Conservation (phyloP, 2,113 vertebrate genomes). For the Jaculus jaculus region DNA sequence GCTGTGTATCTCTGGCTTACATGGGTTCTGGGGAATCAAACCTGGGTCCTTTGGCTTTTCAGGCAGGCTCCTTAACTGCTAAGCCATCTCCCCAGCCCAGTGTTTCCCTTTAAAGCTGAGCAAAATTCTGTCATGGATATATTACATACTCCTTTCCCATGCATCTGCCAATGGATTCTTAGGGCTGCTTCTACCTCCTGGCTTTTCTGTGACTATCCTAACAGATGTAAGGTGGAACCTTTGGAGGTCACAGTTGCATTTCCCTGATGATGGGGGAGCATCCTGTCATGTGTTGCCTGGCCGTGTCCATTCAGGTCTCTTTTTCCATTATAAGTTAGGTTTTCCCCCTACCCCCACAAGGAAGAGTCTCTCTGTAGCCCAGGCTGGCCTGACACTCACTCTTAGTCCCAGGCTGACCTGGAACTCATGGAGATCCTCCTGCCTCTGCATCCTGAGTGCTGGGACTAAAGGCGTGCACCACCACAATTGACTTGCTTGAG, state of each 20-base stretch:
- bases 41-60: too few species aligned
- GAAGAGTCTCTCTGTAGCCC: background rate
- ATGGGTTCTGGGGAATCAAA: too few species aligned
- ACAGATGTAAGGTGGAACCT: background rate
- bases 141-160: rapidly evolving
- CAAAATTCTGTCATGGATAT: background rate
- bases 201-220: background rate
- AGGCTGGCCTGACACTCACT: too few species aligned
- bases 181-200: background rate
- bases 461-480: too few species aligned
- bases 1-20: too few species aligned
- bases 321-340: background rate
- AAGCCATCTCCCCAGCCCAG: too few species aligned
- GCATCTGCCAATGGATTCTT: rapidly evolving
- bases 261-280: background rate
- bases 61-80: too few species aligned
- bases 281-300: background rate
- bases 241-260: rapidly evolving
- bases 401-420: too few species aligned
- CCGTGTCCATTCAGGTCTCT: background rate
- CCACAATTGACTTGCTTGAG: too few species aligned
- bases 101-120: background rate
- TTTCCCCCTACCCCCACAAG: too few species aligned
- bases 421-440: too few species aligned
- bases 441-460: too few species aligned